A percentile compares a stretch with the other conserved stretches of the same genome.
phyloP scores from a whole-genome alignment of 2,888 invertebrate species.

The Dicyrtoma fusca region DNA sequence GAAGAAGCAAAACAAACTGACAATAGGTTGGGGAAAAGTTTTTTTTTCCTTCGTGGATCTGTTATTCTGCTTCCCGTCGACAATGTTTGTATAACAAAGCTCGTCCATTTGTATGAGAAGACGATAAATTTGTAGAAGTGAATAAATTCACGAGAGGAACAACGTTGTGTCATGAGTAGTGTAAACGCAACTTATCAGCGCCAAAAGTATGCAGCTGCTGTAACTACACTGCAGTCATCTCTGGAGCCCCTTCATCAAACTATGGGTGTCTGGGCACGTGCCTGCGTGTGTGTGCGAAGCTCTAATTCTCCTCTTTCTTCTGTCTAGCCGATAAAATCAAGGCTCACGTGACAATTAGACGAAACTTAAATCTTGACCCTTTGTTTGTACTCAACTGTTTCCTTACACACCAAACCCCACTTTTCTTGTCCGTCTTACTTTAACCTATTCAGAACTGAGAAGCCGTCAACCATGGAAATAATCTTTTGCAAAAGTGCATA shows the following conservation, averaged over 20 bases:
- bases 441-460: no score
- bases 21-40: neutral
- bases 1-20: neutral
- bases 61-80: neutral
- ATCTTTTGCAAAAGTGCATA: no score
- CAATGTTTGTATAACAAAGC: neutral
- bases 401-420: no score
- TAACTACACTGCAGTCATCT: neutral
- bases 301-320: neutral
- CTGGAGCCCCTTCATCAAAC: neutral
- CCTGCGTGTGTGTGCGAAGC: no score
- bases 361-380: neutral
- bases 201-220: neutral
- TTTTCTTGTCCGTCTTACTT: no score
- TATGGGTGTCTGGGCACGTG: no score
- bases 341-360: neutral
- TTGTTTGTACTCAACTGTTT: neutral
- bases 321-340: neutral
- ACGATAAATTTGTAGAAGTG: constrained; percentile 13
- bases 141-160: constrained; percentile 8
- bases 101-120: constrained; percentile 14
- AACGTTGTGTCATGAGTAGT: no score
- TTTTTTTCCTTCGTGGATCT: neutral
- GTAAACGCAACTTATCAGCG: no score
- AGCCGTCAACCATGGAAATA: no score